Conservation (phyloP, 2,797 vertebrate species). For the Dendrocincla fuliginosa region DNA sequence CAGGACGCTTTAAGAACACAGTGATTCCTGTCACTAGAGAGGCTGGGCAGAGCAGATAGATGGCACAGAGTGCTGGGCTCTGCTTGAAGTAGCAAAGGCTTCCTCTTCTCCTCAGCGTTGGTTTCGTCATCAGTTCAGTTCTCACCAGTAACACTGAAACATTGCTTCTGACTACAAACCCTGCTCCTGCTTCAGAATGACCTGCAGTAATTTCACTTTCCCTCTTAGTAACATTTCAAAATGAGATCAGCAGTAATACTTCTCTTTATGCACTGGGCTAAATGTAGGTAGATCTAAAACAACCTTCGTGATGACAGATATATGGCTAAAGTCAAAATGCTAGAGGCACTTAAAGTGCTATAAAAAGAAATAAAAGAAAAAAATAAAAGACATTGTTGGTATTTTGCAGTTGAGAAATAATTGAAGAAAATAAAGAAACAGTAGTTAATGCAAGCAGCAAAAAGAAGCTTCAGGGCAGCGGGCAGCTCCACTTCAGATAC, state of each 20-base stretch:
- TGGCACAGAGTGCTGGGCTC: not conserved
- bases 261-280: not conserved
- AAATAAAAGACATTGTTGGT: not conserved
- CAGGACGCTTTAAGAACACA: not conserved
- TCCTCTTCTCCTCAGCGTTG: not conserved
- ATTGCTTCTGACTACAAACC: not conserved
- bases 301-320: slow-evolving; percentile 10
- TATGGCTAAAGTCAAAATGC: not conserved
- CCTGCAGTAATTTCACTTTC: slow-evolving; percentile 33
- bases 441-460: not conserved
- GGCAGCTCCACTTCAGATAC: not conserved
- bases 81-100: not conserved
- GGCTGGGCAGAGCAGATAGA: not conserved
- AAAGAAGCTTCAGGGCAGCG: not conserved
- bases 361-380: not conserved
- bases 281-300: slow-evolving; percentile 18
- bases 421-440: not conserved
- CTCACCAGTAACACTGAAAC: not conserved
- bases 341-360: not conserved
- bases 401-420: slow-evolving; percentile 35
- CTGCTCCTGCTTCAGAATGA: slow-evolving; percentile 2
- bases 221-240: slow-evolving; percentile 30
- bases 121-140: not conserved
- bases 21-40: not conserved
- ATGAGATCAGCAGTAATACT: slow-evolving; percentile 32